Conservation (phyloP, 2,888 invertebrate species). For the Eutolmus rufibarbis region DNA sequence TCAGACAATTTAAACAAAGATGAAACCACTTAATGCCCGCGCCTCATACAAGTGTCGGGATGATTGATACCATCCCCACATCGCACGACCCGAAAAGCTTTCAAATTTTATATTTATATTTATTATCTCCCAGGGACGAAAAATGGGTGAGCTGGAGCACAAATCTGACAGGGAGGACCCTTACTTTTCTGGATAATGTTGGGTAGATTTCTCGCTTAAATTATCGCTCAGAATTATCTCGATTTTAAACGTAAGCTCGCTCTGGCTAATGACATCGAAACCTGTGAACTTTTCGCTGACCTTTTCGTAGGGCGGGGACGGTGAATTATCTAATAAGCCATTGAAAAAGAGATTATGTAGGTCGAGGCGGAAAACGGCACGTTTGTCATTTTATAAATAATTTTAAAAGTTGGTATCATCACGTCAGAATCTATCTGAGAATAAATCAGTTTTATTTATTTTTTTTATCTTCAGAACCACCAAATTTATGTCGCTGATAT, state of each 20-base stretch:
- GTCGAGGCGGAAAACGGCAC: background rate
- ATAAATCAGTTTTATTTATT: no score
- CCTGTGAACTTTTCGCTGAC: background rate
- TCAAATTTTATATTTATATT: conserved; percentile 11
- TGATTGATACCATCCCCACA: conserved; percentile 1
- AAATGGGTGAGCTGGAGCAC: background rate
- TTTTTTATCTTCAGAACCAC: no score
- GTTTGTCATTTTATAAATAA: background rate
- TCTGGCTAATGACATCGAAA: background rate
- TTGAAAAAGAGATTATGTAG: background rate
- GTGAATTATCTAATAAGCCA: background rate
- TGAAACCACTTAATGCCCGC: background rate
- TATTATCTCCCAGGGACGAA: background rate
- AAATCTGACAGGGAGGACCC: background rate
- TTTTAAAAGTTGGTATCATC: background rate
- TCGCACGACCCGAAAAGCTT: background rate
- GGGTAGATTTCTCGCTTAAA: background rate
- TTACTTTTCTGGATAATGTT: background rate
- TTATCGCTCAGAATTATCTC: background rate
- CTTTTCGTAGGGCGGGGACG: background rate
- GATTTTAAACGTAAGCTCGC: background rate
- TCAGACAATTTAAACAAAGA: conserved; percentile 3
- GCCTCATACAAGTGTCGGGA: background rate
- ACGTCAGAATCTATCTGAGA: background rate
- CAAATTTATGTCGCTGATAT: no score